Percentiles rank a stretch among this genome's conserved stretches.
phyloP scores from a whole-genome alignment of 2,888 invertebrate genomes.

The Stratiomys singularior region DNA sequence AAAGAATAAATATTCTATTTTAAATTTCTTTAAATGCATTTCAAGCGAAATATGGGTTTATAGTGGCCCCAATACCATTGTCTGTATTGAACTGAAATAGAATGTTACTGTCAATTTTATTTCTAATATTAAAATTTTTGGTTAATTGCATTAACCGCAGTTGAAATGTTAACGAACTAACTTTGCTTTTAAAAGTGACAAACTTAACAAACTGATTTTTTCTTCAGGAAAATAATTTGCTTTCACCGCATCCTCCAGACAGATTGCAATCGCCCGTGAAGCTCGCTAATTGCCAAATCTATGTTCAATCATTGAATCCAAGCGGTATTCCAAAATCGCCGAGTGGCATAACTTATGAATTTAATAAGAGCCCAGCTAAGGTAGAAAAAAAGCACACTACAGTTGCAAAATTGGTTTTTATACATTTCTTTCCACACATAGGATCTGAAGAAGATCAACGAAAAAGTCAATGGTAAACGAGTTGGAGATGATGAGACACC shows the following conservation, averaged over 20 bases:
- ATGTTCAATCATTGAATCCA: slow-evolving; percentile 69
- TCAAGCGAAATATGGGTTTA: no score
- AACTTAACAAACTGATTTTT: slow-evolving; percentile 46
- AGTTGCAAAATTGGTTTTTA: neutral
- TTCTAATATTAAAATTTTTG: no score
- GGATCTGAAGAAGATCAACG: slow-evolving; percentile 61
- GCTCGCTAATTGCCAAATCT: slow-evolving; percentile 68
- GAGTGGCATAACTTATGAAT: slow-evolving; percentile 60
- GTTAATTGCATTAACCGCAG: no score
- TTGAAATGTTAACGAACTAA: no score
- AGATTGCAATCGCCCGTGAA: slow-evolving; percentile 61
- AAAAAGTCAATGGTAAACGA: slow-evolving; percentile 61
- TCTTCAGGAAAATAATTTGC: slow-evolving; percentile 65
- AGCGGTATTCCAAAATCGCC: slow-evolving; percentile 64
- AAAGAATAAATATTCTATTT: no score
- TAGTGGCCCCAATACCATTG: no score
- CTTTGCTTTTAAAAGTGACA: no score
- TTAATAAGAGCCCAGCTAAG: slow-evolving; percentile 63
- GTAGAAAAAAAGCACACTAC: slow-evolving; percentile 52
- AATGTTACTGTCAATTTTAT: no score
- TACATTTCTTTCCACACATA: slow-evolving; percentile 48
- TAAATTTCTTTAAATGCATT: no score
- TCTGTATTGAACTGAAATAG: no score
- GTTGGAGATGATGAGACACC: neutral
- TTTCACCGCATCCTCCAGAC: slow-evolving; percentile 80